phyloP scores from a whole-genome alignment of 2,797 vertebrate genomes.

The Nannoperca australis region DNA sequence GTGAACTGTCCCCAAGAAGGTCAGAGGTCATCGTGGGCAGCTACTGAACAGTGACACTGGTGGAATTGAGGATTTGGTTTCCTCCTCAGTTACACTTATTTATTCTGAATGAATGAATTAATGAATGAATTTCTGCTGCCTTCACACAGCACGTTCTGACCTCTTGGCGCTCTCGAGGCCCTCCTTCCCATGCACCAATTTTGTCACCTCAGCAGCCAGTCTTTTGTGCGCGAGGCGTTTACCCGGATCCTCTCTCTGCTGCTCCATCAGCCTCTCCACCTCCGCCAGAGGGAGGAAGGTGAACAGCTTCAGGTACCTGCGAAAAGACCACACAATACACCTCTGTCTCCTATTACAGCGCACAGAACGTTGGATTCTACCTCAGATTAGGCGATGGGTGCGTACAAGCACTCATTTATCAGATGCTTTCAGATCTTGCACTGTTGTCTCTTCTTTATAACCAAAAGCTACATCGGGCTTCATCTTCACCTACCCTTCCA shows the following conservation, averaged over 20 bases:
- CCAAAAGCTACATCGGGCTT: background rate
- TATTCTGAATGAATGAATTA: background rate
- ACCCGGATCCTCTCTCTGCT: constrained; percentile 89
- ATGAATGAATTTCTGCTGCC: background rate
- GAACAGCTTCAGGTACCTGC: constrained; percentile 94
- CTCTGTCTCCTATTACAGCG: background rate
- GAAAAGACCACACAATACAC: background rate
- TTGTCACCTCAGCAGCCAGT: constrained; percentile 96
- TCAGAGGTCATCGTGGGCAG: background rate
- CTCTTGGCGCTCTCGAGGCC: constrained; percentile 95
- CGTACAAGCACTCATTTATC: background rate
- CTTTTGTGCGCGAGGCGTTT: constrained; percentile 93
- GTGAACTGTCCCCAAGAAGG: no score
- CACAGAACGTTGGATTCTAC: background rate
- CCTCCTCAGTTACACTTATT: background rate
- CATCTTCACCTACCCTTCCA: constrained; percentile 86
- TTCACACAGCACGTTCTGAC: constrained; percentile 70
- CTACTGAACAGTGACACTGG: background rate
- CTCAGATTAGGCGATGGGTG: background rate
- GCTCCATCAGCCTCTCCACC: constrained; percentile 92
- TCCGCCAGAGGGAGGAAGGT: constrained; percentile 94
- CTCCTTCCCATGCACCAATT: constrained; percentile 94
- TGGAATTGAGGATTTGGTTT: background rate
- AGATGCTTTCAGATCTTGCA: background rate
- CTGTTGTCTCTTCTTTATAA: background rate